Conservation (phyloP, 2,113 vertebrate genomes). For the Fregetta grallaria region DNA sequence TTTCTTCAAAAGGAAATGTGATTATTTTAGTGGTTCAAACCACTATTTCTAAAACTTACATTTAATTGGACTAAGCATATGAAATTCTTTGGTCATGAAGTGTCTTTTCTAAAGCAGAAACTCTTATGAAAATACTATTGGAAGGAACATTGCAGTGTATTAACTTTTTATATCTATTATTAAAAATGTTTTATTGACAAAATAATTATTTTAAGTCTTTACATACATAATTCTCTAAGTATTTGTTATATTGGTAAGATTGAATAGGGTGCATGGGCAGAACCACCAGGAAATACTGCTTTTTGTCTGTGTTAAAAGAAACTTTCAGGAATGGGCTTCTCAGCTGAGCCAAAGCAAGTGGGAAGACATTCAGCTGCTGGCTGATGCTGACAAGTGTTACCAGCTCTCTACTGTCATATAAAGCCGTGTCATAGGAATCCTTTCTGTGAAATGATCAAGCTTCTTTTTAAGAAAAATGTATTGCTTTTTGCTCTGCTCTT, state of each 20-base stretch:
- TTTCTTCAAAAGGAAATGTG: not conserved
- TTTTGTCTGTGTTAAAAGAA: not conserved
- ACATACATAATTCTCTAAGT: not conserved
- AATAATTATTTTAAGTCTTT: not conserved
- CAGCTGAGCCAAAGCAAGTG: not conserved
- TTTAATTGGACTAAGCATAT: not conserved
- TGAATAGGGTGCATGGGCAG: not conserved
- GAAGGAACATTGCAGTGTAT: not conserved
- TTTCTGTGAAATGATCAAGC: not conserved
- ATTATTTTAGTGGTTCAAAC: not conserved
- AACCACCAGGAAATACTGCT: not conserved
- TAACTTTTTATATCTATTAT: not conserved
- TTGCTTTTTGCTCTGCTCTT: not conserved
- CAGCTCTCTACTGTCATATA: not conserved
- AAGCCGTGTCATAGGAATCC: not conserved
- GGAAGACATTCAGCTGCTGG: not conserved
- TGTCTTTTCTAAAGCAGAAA: not conserved
- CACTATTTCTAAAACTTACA: not conserved
- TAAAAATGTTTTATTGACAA: not conserved
- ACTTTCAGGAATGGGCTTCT: not conserved
- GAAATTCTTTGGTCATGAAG: not conserved
- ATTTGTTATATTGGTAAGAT: not conserved
- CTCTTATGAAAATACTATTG: not conserved
- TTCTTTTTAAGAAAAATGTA: not conserved
- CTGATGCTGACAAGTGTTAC: not conserved